Base-by-base conservation (phyloP, 2,888 invertebrate species). In the Sinohyriopsis cumingii region DNA sequence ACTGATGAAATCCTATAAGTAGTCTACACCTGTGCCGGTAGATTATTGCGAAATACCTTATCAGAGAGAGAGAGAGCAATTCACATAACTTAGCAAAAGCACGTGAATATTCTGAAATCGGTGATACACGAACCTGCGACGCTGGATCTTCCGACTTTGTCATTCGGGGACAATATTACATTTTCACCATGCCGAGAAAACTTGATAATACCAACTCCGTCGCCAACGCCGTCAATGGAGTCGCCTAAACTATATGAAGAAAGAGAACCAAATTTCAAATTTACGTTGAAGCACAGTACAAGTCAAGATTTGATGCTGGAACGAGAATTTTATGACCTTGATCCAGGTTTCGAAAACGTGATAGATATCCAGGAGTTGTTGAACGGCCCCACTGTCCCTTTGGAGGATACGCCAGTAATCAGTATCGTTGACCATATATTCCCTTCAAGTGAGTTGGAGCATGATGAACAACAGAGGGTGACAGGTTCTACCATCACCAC, bases 301-400 rank as follows among this genome's bases (percentile, higher is more conserved):
- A 45, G 45, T 12, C 3, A 45, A 45, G 45, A 45, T 12, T 15
- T 45, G 45, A 45, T 45, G 9, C 15, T 45, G 5, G 45, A 45
- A 45, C 12, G 45, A 45, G 45, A 45, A 12, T 45, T 45, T 15
- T 45, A 12, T 45, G 96, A 96, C 90, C 93, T 97, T 86, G 96
- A 96, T 76, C 83, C 84, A 90, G 95, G 95, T 71, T 95, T 96
- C 81, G 97, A 97, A 91, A 96, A 97, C 89, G 95, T 96, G 79
- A 92, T 97, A 87, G 97, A 97, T 88, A 92, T 97, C 80, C 96
- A 97, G 88, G 95, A 95, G 90, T 93, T 97, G 85, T 96, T 97
- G 88, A 91, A 79, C 63, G 60, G 67, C 19, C 68, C 72, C 95
- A 68, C 72, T 25, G 72, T 77, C 15, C 69, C 73, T 24, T 69